phyloP scores from a whole-genome alignment of 2,888 invertebrate genomes.

The Galeopsomyia nigrocyanea region DNA sequence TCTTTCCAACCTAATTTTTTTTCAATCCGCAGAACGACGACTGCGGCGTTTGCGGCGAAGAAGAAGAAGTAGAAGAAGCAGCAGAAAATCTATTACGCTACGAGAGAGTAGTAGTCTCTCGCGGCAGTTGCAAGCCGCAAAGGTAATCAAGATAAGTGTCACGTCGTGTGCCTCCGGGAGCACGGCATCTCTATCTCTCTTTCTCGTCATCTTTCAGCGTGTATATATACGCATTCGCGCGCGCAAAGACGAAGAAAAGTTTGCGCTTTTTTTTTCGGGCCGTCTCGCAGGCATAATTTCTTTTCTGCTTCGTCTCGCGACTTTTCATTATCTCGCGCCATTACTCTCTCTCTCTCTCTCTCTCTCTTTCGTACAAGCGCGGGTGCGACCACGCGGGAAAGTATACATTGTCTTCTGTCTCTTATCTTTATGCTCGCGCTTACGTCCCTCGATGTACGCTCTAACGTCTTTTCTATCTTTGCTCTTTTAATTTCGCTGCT shows the following conservation, averaged over 20 bases:
- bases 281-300: not conserved
- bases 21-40: no score
- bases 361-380: not conserved
- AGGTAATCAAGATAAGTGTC: slow-evolving; percentile 39
- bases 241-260: slow-evolving; percentile 17
- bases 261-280: slow-evolving; percentile 1
- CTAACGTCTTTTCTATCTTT: not conserved
- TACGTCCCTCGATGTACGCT: not conserved
- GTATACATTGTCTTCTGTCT: slow-evolving; percentile 1
- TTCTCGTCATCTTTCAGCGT: not conserved
- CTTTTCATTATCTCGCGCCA: slow-evolving; percentile 41
- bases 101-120: no score
- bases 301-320: not conserved
- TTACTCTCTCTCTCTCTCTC: slow-evolving; percentile 27
- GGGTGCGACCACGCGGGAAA: slow-evolving; percentile 9
- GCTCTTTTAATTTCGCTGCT: not conserved
- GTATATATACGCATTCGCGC: slow-evolving; percentile 1
- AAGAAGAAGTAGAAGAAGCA: no score
- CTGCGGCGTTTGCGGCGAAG: no score
- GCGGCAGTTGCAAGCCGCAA: slow-evolving; percentile 15
- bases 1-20: no score
- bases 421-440: slow-evolving; percentile 21
- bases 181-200: not conserved
- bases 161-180: not conserved
- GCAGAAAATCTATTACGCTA: no score